These are phyloP conservation scores for Diachasmimorpha longicaudata DNA, from an alignment of 1,140 invertebrate species.

Conservation along the genomic window DNA sequence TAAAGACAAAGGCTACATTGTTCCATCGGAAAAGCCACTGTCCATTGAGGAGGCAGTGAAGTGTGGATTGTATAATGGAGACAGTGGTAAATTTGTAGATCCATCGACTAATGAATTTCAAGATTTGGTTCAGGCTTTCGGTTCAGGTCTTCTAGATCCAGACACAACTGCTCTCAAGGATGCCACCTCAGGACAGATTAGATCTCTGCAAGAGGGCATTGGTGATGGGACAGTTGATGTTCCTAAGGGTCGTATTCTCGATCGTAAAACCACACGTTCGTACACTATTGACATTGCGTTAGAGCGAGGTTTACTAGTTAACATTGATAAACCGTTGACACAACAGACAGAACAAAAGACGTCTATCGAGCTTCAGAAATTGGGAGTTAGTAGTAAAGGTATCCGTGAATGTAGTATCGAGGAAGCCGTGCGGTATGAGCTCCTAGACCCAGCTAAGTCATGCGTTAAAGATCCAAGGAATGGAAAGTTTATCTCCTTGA, in stretches of 20 bases:
- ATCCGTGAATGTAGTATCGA: conserved; percentile 75
- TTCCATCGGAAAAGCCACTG: conserved; percentile 73
- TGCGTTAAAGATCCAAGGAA: conserved; percentile 80
- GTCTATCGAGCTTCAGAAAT: conserved; percentile 55
- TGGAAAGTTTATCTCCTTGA: conserved; percentile 75
- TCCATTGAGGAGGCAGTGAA: conserved; percentile 80
- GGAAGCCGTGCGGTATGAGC: conserved; percentile 78
- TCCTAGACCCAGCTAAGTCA: conserved; percentile 78
- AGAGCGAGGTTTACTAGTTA: conserved; percentile 75
- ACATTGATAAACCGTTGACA: conserved; percentile 73
- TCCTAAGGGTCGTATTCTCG: conserved; percentile 75
- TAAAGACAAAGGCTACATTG: conserved; percentile 74
- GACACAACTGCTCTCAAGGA: conserved; percentile 80
- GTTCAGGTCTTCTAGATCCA: conserved; percentile 76
- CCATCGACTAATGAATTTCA: conserved; percentile 74
- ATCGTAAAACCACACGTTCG: conserved; percentile 76
- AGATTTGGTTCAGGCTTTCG: conserved; percentile 75
- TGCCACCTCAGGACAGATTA: conserved; percentile 73
- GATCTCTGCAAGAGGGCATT: conserved; percentile 76
- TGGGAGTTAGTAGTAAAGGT: conserved; percentile 59
- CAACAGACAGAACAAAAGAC: conserved; percentile 32
- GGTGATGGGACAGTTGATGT: conserved; percentile 82
- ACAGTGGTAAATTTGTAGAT: conserved; percentile 81
- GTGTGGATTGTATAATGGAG: conserved; percentile 76
- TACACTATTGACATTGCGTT: conserved; percentile 78